Conservation (phyloP, 2,797 vertebrate species). For the Odontamblyopus lacepedii region DNA sequence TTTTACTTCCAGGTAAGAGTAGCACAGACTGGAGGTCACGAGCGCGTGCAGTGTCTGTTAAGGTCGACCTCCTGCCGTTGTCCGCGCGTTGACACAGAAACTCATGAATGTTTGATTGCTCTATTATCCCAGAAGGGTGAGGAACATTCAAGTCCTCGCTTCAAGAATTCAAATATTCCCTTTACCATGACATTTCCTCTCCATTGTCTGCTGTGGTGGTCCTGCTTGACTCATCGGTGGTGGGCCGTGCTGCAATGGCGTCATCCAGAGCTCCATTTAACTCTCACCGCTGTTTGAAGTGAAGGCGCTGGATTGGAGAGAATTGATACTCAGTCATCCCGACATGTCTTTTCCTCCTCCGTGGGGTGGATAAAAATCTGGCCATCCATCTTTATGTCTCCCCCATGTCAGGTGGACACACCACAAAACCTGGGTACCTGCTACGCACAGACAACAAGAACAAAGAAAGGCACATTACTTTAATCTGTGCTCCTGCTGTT, state of each 20-base stretch:
- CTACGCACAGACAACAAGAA: slow-evolving; percentile 66
- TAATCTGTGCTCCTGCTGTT: slow-evolving; percentile 64
- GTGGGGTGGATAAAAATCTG: slow-evolving; percentile 68
- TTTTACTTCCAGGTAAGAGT: slow-evolving; percentile 30
- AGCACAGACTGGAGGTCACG: background rate
- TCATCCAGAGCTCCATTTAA: slow-evolving; percentile 52
- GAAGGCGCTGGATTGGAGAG: slow-evolving; percentile 59
- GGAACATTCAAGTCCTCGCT: slow-evolving; percentile 50
- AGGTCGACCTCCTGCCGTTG: slow-evolving; percentile 50
- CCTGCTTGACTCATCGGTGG: slow-evolving; percentile 15
- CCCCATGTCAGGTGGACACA: slow-evolving; percentile 53
- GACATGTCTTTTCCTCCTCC: slow-evolving; percentile 69
- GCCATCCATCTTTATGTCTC: slow-evolving; percentile 73
- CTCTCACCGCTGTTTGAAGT: slow-evolving; percentile 49
- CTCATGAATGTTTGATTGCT: slow-evolving; percentile 72
- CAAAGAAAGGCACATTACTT: slow-evolving; percentile 70
- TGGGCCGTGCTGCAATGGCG: slow-evolving; percentile 63
- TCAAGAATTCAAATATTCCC: slow-evolving; percentile 63
- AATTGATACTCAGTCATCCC: slow-evolving; percentile 77
- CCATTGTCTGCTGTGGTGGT: slow-evolving; percentile 20
- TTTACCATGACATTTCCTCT: slow-evolving; percentile 56
- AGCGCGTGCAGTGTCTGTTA: slow-evolving; percentile 34
- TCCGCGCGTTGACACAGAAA: slow-evolving; percentile 54
- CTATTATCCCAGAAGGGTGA: slow-evolving; percentile 57
- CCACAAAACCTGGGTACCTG: slow-evolving; percentile 58